Percentiles rank a stretch among this genome's conserved stretches.
These are phyloP conservation scores for Pseudopipra pipra DNA, from an alignment of 2,113 vertebrate genomes.

Conservation along the genomic window DNA sequence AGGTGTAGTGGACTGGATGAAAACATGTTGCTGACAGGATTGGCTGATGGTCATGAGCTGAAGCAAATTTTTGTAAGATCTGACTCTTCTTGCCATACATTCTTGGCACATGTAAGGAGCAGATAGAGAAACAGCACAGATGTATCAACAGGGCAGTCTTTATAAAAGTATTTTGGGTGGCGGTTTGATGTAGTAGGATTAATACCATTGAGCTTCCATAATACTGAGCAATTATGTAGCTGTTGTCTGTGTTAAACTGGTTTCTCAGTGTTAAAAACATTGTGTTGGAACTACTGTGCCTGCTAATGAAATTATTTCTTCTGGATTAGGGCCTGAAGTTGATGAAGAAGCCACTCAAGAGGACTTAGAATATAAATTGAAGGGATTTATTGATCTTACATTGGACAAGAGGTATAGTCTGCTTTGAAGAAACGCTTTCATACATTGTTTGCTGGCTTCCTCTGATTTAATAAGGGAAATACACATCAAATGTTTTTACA, in stretches of 20 bases:
- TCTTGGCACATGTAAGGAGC: neutral
- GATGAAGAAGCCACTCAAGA: conserved; percentile 90
- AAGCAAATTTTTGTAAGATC: neutral
- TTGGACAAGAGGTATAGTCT: conserved; percentile 90
- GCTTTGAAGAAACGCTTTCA: neutral
- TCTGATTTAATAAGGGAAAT: neutral
- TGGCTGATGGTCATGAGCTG: neutral
- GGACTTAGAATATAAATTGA: conserved; percentile 94
- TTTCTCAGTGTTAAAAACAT: neutral
- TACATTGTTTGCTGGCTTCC: neutral
- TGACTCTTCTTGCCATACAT: fast-evolving
- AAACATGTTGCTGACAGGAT: neutral
- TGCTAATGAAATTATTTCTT: neutral
- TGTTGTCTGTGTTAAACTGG: neutral
- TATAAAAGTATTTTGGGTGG: neutral
- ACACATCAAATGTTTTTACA: fast-evolving
- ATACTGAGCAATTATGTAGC: neutral
- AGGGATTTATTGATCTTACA: conserved; percentile 93
- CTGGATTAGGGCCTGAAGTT: conserved; percentile 82
- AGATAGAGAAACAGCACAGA: neutral
- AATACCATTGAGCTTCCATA: neutral
- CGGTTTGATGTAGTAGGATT: neutral
- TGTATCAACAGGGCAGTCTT: neutral
- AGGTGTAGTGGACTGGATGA: neutral
- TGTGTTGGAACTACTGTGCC: neutral